phyloP scores from a whole-genome alignment of 2,888 invertebrate species.

The Anthophora plumipes region DNA sequence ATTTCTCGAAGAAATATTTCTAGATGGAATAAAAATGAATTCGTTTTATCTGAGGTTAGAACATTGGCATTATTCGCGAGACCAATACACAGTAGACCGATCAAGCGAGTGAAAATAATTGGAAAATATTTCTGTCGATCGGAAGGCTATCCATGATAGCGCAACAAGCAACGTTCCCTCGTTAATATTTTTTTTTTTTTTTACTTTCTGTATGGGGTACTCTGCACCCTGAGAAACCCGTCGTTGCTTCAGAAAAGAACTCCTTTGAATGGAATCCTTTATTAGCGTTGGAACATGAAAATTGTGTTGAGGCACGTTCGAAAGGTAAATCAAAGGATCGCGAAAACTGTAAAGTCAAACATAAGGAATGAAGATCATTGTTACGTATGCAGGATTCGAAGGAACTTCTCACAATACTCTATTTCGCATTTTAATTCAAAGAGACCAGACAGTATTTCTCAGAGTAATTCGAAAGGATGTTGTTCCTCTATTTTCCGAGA shows the following conservation, averaged over 20 bases:
- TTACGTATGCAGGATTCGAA: no score
- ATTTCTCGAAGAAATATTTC: constrained; percentile 14
- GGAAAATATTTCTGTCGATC: constrained; percentile 56
- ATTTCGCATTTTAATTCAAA: no score
- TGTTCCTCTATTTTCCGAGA: no score
- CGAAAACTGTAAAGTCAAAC: neutral
- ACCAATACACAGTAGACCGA: constrained; percentile 30
- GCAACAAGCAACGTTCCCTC: constrained; percentile 39
- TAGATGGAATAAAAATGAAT: constrained; percentile 13
- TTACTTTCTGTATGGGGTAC: neutral
- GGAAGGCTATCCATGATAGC: constrained; percentile 45
- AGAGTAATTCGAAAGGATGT: no score
- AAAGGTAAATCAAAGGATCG: neutral
- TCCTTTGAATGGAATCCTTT: neutral
- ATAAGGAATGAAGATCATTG: neutral
- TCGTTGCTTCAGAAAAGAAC: constrained; percentile 13
- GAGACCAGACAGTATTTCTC: no score
- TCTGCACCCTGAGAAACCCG: neutral
- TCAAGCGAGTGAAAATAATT: constrained; percentile 61
- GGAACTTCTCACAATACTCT: no score
- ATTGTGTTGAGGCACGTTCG: neutral
- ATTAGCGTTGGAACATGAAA: neutral
- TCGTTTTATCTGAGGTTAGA: constrained; percentile 8
- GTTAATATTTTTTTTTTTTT: constrained; percentile 15
- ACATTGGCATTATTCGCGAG: constrained; percentile 1